Evolutionary conservation across 2,797 vertebrate species (phyloP).

Genomic region (Leptodactylus fallax): DNA sequence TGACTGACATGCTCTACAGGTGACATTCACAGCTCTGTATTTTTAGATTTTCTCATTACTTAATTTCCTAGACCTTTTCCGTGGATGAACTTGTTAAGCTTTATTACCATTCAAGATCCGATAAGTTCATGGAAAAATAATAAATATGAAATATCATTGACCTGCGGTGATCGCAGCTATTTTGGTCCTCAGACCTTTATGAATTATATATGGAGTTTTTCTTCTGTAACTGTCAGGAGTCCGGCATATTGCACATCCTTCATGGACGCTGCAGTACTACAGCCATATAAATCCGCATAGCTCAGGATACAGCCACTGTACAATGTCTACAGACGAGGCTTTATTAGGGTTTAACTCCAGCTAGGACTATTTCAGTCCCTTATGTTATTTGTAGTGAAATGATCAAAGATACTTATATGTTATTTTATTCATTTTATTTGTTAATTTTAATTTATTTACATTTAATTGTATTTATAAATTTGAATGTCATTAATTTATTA

Average conservation of each 20-base stretch:
- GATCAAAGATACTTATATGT: not conserved
- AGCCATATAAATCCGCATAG: not conserved
- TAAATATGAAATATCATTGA: conserved; percentile 3
- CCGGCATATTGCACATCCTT: no score
- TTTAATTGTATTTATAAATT: no score
- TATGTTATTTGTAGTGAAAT: not conserved
- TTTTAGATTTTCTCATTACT: conserved; percentile 15
- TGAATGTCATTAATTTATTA: no score
- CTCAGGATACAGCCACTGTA: not conserved
- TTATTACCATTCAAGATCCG: not conserved
- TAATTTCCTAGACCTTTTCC: conserved; percentile 1
- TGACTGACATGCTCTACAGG: not conserved
- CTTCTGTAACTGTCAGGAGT: not conserved
- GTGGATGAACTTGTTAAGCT: not conserved
- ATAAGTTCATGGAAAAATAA: conserved; percentile 15
- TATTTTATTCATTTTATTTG: not conserved
- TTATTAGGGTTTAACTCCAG: no score
- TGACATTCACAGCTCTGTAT: conserved; percentile 1
- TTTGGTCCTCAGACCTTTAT: conserved; percentile 35
- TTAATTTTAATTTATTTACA: no score
- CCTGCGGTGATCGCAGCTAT: conserved; percentile 17
- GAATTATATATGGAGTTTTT: conserved; percentile 29
- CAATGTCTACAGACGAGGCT: not conserved
- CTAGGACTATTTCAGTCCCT: no score
- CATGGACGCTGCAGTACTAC: not conserved